Evolutionary conservation across 92 coral and sea anemone genomes (phyloP).

Genomic region (Epizoanthus illoricatus): DNA sequence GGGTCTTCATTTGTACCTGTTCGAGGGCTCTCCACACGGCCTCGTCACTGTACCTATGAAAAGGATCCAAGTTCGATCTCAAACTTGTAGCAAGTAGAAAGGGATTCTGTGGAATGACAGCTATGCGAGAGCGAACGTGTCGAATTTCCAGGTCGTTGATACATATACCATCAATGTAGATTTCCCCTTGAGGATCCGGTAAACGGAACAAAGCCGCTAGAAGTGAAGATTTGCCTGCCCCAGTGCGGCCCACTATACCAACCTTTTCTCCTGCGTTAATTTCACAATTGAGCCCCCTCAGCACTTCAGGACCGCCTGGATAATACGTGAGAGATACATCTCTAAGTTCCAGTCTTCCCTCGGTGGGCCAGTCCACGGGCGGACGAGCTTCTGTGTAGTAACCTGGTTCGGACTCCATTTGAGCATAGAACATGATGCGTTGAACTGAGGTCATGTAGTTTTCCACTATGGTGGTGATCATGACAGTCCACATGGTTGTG

Average conservation of each 20-base stretch:
- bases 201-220: background rate
- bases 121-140: no score
- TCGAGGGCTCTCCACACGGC: no score
- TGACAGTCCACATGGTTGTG: background rate
- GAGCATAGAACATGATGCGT: background rate
- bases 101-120: no score
- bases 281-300: background rate
- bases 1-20: no score
- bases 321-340: background rate
- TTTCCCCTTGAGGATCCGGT: background rate
- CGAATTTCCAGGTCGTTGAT: background rate
- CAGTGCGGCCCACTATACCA: background rate
- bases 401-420: background rate
- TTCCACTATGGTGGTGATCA: background rate
- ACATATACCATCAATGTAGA: background rate
- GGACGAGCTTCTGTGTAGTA: background rate
- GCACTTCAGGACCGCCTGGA: background rate
- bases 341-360: background rate
- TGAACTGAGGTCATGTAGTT: background rate
- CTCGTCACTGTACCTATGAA: no score
- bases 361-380: background rate
- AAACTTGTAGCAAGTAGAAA: no score
- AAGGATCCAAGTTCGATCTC: no score
- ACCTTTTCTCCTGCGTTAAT: background rate
- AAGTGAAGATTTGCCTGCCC: background rate